Evolutionary conservation across 35 echinoderm and acorn worm species (phyloP), one percentile per base, ranked within the genome.

Genomic region (Apostichopus parvimensis): DNA sequence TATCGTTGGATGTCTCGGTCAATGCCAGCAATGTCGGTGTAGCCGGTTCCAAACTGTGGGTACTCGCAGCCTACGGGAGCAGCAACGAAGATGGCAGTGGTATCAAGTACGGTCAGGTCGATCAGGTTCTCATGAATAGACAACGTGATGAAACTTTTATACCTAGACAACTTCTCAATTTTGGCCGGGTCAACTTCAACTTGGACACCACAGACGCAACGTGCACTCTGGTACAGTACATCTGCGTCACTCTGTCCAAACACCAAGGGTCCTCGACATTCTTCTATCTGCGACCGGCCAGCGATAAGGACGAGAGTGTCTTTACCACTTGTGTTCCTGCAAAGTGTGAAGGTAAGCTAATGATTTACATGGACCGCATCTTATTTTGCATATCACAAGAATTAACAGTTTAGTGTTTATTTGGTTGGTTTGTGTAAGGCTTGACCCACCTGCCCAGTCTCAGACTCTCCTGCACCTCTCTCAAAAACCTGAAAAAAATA

Each of bases 211-310:
- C 23, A 4, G 91, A 78, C 12, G 70, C 90, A 8, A 92, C 71
- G 0, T 99, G 97, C 62, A 12, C 77, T 20, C 73, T 88, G 6
- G 91, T 96, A 58, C 87, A 70, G 62, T 99, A 79, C 73, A 95
- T 99, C 55, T 99, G 97, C 76, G 93, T 98, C 9, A 88, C 90
- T 4, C 79, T 94, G 15, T 78, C 83, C 26, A 98, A 98, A 73
- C 75, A 92, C 12, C 84, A 92, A 61, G 65, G 82, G 8, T 53
- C 96, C 1, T 92, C 94, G 0, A 95, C 94, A 8, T 60, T 93
- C 23, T 98, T 95, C 62, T 88, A 61, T 20, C 53, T 81, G 68
- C 6, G 59, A 9, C 80, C 96, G n/a, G 92, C 91, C 21, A 89
- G 92, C 5, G 83, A 79, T 9, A 21, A 72, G 22, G 92, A 94